phyloP scores from a whole-genome alignment of 2,113 vertebrate species.

The Chaenogobius annularis region DNA sequence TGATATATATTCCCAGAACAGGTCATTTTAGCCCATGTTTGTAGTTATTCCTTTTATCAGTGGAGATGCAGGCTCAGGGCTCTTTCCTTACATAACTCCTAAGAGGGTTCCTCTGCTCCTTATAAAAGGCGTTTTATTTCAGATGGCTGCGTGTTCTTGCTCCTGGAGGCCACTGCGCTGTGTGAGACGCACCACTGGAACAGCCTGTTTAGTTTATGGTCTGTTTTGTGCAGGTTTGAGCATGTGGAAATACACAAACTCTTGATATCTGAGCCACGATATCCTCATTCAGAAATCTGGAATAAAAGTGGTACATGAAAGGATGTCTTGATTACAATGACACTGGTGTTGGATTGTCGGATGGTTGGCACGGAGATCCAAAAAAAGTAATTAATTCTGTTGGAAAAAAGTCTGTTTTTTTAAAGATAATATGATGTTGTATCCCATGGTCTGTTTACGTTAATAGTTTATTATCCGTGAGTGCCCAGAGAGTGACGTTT shows the following conservation, averaged over 20 bases:
- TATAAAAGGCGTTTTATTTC: slow-evolving; percentile 55
- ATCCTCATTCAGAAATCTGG: not conserved
- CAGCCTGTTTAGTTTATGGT: slow-evolving; percentile 49
- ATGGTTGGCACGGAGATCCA: not conserved
- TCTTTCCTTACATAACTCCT: slow-evolving; percentile 61
- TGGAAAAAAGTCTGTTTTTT: too few relatives aligned
- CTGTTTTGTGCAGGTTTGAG: slow-evolving; percentile 39
- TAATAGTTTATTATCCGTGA: too few relatives aligned
- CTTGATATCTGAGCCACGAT: slow-evolving; percentile 15
- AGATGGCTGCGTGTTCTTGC: slow-evolving; percentile 48
- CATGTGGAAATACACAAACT: slow-evolving; percentile 30
- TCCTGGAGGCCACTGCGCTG: slow-evolving; percentile 26
- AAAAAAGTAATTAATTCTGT: not conserved
- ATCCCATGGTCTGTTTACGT: too few relatives aligned
- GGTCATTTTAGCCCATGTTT: not conserved
- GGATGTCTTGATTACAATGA: not conserved
- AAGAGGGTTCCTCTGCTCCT: slow-evolving; percentile 51
- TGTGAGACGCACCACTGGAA: slow-evolving; percentile 46
- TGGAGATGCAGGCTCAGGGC: slow-evolving; percentile 41
- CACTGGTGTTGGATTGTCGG: too few relatives aligned
- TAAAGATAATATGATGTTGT: too few relatives aligned
- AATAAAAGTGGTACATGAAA: not conserved
- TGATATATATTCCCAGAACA: not conserved
- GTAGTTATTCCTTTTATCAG: not conserved
- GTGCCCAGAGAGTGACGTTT: too few relatives aligned